Conservation (phyloP, 2,113 vertebrate species). For the Piaya cayana region DNA sequence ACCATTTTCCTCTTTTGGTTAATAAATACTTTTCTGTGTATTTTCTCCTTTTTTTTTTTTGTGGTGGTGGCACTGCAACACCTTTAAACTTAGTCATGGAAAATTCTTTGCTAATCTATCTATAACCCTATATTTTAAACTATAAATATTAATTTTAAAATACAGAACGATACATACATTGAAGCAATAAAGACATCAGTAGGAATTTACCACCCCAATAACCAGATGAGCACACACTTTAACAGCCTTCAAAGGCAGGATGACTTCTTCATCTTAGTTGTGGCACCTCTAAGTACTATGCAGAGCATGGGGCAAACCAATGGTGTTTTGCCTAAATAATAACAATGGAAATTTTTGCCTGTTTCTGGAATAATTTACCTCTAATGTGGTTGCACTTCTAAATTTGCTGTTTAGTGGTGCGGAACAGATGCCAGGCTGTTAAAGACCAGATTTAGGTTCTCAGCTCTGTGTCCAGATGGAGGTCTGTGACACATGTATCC, state of each 20-base stretch:
- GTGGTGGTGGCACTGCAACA: background rate
- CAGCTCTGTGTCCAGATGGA: too few relatives aligned
- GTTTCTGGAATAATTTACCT: background rate
- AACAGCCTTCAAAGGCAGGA: background rate
- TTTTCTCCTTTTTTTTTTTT: background rate
- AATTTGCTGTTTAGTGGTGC: background rate
- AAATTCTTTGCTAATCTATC: background rate
- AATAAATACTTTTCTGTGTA: background rate
- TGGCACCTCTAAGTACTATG: rapidly evolving
- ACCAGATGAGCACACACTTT: background rate
- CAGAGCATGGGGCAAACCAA: background rate
- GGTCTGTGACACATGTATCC: too few relatives aligned
- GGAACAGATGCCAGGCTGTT: rapidly evolving
- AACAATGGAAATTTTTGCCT: background rate
- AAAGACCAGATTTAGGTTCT: background rate
- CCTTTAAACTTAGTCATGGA: background rate
- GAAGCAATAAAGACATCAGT: background rate
- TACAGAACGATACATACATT: background rate
- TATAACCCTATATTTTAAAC: background rate
- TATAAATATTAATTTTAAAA: background rate
- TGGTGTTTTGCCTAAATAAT: rapidly evolving
- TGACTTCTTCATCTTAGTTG: background rate
- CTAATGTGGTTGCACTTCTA: background rate
- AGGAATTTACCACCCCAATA: background rate
- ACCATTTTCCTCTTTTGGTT: background rate